Evolutionary conservation across 2,888 invertebrate genomes (phyloP).

Genomic region (Lingula anatina): DNA sequence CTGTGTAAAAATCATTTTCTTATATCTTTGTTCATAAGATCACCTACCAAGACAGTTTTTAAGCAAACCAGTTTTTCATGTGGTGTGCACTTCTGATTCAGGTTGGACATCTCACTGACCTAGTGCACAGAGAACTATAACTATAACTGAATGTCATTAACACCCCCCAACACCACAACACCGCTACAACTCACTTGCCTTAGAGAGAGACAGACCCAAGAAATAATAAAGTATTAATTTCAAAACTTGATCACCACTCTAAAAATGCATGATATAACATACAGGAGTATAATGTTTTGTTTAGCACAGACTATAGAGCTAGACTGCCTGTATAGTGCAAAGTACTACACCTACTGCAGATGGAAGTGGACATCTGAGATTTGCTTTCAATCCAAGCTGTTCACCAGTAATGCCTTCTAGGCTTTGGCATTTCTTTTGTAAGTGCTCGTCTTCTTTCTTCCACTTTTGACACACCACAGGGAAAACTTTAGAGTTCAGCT

Average conservation of each 20-base stretch:
- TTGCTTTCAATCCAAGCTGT: conserved; percentile 30
- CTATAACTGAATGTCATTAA: neutral
- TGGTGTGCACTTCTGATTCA: conserved; percentile 36
- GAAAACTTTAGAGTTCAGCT: conserved; percentile 38
- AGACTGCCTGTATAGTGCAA: neutral
- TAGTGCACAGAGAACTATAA: conserved; percentile 11
- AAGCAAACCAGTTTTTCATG: conserved; percentile 41
- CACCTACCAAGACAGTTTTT: conserved; percentile 40
- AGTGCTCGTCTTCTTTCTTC: conserved; percentile 21
- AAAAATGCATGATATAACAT: too few species aligned
- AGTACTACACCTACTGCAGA: conserved; percentile 41
- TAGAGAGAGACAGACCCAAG: neutral
- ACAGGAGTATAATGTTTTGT: too few species aligned
- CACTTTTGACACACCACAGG: conserved; percentile 30
- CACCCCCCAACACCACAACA: neutral
- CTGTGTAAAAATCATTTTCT: too few species aligned
- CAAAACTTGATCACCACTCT: too few species aligned
- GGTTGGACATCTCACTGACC: conserved; percentile 38
- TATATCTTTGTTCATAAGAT: too few species aligned
- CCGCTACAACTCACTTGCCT: neutral
- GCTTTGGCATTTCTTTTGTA: conserved; percentile 26
- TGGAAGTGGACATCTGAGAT: conserved; percentile 40
- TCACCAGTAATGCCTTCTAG: conserved; percentile 28
- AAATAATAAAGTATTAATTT: neutral
- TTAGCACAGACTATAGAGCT: too few species aligned